Evolutionary conservation across 1,140 invertebrate species (phyloP).

Genomic region (Monochamus saltuarius): DNA sequence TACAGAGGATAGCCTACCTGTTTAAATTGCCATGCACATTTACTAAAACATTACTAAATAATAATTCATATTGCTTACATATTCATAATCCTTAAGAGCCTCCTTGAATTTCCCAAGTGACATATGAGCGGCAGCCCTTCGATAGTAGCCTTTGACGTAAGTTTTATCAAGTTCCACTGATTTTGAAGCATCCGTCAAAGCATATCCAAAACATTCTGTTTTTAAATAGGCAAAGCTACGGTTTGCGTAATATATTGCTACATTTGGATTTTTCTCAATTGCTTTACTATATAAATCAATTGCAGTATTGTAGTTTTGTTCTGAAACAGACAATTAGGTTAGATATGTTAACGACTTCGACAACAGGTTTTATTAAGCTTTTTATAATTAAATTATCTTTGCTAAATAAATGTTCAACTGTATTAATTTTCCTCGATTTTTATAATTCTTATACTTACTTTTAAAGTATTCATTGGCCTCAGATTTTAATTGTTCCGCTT

Average conservation of each 20-base stretch:
- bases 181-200: constrained; percentile 86
- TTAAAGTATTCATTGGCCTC: constrained; percentile 85
- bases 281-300: constrained; percentile 90
- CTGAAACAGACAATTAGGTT: constrained; percentile 58
- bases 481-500: constrained; percentile 77
- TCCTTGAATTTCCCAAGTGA: constrained; percentile 96
- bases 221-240: constrained; percentile 93
- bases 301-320: constrained; percentile 85
- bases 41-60: too few species aligned
- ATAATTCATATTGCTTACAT: constrained; percentile 60
- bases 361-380: not conserved
- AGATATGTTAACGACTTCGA: constrained; percentile 11
- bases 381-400: not conserved
- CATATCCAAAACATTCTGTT: constrained; percentile 91
- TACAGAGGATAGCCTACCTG: too few species aligned
- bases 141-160: constrained; percentile 94
- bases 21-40: too few species aligned
- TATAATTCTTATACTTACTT: constrained; percentile 60
- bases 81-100: constrained; percentile 95
- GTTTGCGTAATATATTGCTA: constrained; percentile 89
- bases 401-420: not conserved
- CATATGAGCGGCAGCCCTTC: constrained; percentile 95
- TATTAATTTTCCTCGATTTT: not conserved
- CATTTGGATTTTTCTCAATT: constrained; percentile 81
- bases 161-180: constrained; percentile 86